These are phyloP conservation scores for Punctoribates punctum DNA, from an alignment of 2,888 invertebrate species.

Conservation along the genomic window DNA sequence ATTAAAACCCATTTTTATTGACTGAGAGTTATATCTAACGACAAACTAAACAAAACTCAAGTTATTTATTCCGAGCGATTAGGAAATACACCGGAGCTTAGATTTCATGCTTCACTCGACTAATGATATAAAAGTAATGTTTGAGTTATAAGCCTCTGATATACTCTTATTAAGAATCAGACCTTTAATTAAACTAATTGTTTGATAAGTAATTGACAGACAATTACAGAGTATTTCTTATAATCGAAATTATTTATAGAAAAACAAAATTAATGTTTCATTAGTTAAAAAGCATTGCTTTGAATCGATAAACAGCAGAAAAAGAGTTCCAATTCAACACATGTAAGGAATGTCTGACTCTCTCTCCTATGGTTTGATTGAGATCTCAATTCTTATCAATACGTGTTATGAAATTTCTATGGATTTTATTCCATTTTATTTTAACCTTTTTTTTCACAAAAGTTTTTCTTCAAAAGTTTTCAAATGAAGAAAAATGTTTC, in stretches of 20 bases:
- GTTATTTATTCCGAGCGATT: constrained; percentile 11
- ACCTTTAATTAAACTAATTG: constrained; percentile 8
- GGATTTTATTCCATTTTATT: not conserved
- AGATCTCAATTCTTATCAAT: not conserved
- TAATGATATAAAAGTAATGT: not conserved
- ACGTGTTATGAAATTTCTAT: constrained; percentile 22
- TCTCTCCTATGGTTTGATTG: no score
- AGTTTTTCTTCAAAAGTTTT: not conserved
- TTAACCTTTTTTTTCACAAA: not conserved
- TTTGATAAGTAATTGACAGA: not conserved
- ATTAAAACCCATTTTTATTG: not conserved
- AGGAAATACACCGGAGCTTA: not conserved
- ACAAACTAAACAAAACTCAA: not conserved
- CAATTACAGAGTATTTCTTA: no score
- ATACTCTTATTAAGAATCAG: not conserved
- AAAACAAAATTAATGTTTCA: constrained; percentile 3
- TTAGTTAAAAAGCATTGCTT: not conserved
- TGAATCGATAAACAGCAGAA: not conserved
- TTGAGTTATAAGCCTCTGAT: not conserved
- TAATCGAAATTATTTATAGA: not conserved
- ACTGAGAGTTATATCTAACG: no score
- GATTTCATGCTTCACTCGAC: not conserved
- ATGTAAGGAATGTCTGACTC: not conserved
- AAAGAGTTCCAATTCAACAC: constrained; percentile 6
- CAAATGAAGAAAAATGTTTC: not conserved